phyloP scores from a whole-genome alignment of 2,113 vertebrate species.

The Ophthalmotilapia sp. region DNA sequence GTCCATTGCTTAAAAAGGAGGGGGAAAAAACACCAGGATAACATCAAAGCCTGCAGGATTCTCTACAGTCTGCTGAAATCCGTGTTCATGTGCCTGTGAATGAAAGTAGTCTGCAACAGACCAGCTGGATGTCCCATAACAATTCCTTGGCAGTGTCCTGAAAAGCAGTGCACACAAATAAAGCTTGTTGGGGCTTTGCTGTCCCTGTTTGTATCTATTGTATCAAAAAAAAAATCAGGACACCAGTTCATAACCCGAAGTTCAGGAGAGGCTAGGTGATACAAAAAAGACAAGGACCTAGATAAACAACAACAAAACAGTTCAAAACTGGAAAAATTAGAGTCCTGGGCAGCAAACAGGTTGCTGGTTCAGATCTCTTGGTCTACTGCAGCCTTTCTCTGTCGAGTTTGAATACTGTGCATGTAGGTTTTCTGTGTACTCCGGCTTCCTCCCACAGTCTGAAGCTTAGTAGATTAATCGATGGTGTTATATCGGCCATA shows the following conservation, averaged over 20 bases:
- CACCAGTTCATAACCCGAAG: not conserved
- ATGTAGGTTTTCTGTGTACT: not conserved
- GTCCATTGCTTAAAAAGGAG: not conserved
- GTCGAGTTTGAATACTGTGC: not conserved
- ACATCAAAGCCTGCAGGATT: not conserved
- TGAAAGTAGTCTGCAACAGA: not conserved
- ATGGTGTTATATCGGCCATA: not conserved
- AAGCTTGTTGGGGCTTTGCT: not conserved
- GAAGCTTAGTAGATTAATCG: not conserved
- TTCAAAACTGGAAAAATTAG: not conserved
- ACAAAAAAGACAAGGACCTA: not conserved
- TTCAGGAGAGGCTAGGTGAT: not conserved
- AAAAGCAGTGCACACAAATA: not conserved
- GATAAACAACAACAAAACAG: not conserved
- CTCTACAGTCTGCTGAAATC: not conserved
- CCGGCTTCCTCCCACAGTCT: not conserved
- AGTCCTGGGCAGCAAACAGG: not conserved
- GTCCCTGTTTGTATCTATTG: not conserved
- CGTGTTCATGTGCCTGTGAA: not conserved
- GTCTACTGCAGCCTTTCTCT: not conserved
- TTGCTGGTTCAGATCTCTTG: not conserved
- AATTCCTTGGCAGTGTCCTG: not conserved
- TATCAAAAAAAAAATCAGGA: not conserved
- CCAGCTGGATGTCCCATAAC: not conserved
- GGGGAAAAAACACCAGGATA: fast-evolving